Base-by-base conservation (phyloP, 2,113 vertebrate species). In the Entomyzon cyanotis region DNA sequence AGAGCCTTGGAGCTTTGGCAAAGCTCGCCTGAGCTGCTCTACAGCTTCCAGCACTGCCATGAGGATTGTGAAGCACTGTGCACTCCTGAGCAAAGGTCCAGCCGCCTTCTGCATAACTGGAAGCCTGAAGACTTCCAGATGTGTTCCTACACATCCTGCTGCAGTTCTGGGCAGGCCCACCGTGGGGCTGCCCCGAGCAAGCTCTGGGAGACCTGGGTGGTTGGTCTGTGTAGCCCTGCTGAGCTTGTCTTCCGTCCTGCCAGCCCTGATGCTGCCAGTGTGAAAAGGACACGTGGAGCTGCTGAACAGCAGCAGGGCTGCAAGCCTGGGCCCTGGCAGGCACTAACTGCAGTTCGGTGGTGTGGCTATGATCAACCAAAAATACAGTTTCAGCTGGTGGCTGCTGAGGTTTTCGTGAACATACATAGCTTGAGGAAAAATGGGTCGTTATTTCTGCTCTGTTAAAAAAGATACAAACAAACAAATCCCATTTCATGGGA, bases 401-500 rank as follows among this genome's bases (percentile, higher is more conserved):
- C 85, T 80, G 75, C 82, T 88, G 80, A 81, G 73, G 69, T 74
- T 86, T 81, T 86, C 42, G 30, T 86, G 44, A 89, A 21, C 52
- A 41, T 56, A 63, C 28, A 35, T 42, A 81, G 46, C 41, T 56
- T 75, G 64, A 91, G 86, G 44, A 74, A 78, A 52, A 59, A 93
- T 25, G 64, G 74, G 52, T 44, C 47, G 16, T 86, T 90, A 63
- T 71, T 91, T 90, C 76, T 86, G 71, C 68, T 86, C 42, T 86
- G 3, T 88, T 92, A 67, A 74, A 90, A 87, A 80, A 68, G 75
- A 35, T 30, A 60, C 70, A 78, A 92, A 79, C 60, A 91, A 91
- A 85, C 46, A 94, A 89, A 67, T 67, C 39, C 19, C 70, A 39
- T 11, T 63, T 88, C 52, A 52, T 13, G 35, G 56, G 68, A 94